Conservation (phyloP, 2,888 invertebrate genomes). For the Cryptus armator region DNA sequence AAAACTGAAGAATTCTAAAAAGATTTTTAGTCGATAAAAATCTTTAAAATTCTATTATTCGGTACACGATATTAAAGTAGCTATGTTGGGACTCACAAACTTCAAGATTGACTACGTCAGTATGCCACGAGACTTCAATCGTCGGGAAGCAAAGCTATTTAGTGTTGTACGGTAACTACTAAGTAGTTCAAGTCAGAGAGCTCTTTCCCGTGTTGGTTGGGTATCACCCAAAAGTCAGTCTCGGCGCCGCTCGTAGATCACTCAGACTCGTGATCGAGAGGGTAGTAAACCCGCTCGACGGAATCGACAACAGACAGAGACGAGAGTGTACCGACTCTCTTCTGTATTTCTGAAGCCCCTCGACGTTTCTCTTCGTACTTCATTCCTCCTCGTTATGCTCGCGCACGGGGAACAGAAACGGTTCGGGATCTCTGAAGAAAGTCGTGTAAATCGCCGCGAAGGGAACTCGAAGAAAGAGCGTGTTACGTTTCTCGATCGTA, state of each 20-base stretch:
- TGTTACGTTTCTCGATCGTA: constrained; percentile 66
- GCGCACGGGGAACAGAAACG: constrained; percentile 39
- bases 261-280: constrained; percentile 61
- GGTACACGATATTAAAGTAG: not conserved
- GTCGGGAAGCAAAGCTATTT: constrained; percentile 43
- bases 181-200: constrained; percentile 43
- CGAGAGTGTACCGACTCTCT: constrained; percentile 18
- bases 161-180: constrained; percentile 38
- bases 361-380: constrained; percentile 63
- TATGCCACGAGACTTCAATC: constrained; percentile 49
- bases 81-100: not conserved
- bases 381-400: constrained; percentile 53
- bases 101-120: not conserved
- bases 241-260: constrained; percentile 60
- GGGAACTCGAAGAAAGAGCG: constrained; percentile 18
- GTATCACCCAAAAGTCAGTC: constrained; percentile 63
- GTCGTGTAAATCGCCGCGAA: constrained; percentile 53
- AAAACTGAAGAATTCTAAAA: not conserved
- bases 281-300: constrained; percentile 66
- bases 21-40: too few species aligned
- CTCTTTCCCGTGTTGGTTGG: constrained; percentile 31
- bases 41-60: not conserved
- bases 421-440: constrained; percentile 49
- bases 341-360: constrained; percentile 34
- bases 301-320: constrained; percentile 64